Conservation (phyloP, 2,888 invertebrate genomes). For the Listrodromus nycthemerus region DNA sequence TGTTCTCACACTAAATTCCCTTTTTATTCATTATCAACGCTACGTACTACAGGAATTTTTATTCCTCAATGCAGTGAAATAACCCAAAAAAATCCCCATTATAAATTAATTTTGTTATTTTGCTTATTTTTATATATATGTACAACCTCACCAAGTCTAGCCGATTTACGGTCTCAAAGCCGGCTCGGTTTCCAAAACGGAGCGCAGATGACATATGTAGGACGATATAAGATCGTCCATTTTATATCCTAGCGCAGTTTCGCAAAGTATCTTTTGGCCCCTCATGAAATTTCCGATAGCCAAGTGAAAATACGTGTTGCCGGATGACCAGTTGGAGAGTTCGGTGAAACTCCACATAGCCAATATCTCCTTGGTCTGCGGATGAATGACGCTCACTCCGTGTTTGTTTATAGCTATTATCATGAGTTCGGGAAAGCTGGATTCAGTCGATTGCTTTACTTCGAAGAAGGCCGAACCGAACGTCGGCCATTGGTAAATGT, state of each 20-base stretch:
- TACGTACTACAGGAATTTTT: no score
- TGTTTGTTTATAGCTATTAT: conserved; percentile 95
- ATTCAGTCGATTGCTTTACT: conserved; percentile 95
- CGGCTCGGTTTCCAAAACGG: conserved; percentile 46
- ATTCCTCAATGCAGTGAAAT: no score
- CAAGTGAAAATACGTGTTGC: conserved; percentile 97
- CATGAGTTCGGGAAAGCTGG: conserved; percentile 93
- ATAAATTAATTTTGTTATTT: no score
- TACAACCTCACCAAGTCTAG: background rate
- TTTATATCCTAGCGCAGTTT: conserved; percentile 97
- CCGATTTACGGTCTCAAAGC: conserved; percentile 13
- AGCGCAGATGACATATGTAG: conserved; percentile 89
- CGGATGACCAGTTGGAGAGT: conserved; percentile 97
- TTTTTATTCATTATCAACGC: no score
- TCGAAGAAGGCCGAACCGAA: conserved; percentile 99
- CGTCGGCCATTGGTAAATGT: conserved; percentile 92
- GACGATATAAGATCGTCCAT: conserved; percentile 98
- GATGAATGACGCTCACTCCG: conserved; percentile 96
- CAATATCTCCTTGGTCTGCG: conserved; percentile 93
- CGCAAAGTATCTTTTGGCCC: conserved; percentile 94
- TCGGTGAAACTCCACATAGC: conserved; percentile 94
- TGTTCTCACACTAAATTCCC: no score
- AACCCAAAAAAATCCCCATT: no score
- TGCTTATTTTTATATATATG: no score
- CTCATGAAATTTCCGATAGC: conserved; percentile 97